A percentile compares a stretch with the other conserved stretches of the same genome.
These are phyloP conservation scores for Drosophila bocki DNA, from an alignment of 1,140 invertebrate species.

Conservation along the genomic window DNA sequence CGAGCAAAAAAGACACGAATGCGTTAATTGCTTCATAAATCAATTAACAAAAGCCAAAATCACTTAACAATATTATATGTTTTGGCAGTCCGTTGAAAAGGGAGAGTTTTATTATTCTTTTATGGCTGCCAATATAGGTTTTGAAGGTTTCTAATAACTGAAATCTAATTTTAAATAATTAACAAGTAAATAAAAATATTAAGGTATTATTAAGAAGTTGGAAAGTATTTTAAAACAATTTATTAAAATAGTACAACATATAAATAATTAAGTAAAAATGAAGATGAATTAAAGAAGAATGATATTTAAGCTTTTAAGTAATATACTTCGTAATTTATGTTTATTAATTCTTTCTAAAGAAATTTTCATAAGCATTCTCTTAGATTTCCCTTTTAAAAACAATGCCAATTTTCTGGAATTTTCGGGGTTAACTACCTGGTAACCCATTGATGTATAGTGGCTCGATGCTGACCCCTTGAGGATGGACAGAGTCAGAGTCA, in stretches of 20 bases:
- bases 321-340: too few species aligned
- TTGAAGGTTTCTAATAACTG: too few species aligned
- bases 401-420: background rate
- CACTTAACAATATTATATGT: conserved; percentile 1
- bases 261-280: background rate
- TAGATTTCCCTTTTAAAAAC: background rate
- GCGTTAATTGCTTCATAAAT: conserved; percentile 41
- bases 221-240: background rate
- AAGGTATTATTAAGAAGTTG: background rate
- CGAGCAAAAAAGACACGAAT: conserved; percentile 23
- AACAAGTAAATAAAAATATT: background rate
- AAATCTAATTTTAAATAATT: background rate
- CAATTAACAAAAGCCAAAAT: conserved; percentile 23
- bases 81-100: conserved; percentile 3
- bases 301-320: too few species aligned
- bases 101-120: conserved; percentile 29
- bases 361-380: background rate
- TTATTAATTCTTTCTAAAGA: background rate
- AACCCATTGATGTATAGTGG: background rate
- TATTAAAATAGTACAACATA: background rate
- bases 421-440: conserved; percentile 37
- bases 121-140: background rate
- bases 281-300: too few species aligned
- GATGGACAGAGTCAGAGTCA: conserved; percentile 33
- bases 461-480: conserved; percentile 28